Percentiles rank a stretch among this genome's conserved stretches.
phyloP scores from a whole-genome alignment of 2,797 vertebrate genomes.

The Malacoraja senta region DNA sequence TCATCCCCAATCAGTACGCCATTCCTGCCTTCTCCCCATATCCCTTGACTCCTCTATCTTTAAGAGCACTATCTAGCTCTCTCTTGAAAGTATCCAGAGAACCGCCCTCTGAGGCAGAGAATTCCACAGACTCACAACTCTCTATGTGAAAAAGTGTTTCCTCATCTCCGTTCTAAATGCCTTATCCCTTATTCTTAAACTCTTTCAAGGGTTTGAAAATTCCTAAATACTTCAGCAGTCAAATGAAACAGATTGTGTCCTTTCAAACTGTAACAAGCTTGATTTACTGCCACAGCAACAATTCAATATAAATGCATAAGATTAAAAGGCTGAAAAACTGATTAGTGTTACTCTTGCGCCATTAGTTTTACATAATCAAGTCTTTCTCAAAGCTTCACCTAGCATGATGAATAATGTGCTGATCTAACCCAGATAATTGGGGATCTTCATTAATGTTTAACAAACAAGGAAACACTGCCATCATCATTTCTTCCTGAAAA shows the following conservation, averaged over 20 bases:
- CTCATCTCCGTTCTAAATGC: too few relatives aligned
- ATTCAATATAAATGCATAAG: conserved; percentile 25
- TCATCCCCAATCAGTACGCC: too few relatives aligned
- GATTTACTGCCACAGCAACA: background rate
- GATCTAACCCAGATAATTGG: conserved; percentile 20
- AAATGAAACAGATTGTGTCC: background rate
- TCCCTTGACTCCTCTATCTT: too few relatives aligned
- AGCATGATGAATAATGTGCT: conserved; percentile 23
- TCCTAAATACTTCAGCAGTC: background rate
- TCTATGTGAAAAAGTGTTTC: too few relatives aligned
- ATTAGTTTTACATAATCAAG: conserved; percentile 14
- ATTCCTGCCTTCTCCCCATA: too few relatives aligned
- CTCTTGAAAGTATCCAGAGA: too few relatives aligned
- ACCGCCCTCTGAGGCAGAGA: too few relatives aligned
- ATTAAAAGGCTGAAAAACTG: conserved; percentile 29
- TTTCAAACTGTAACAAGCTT: background rate
- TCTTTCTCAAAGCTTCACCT: background rate
- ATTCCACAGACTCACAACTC: too few relatives aligned
- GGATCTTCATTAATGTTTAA: conserved; percentile 26
- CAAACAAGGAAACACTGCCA: conserved; percentile 24
- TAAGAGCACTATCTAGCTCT: too few relatives aligned
- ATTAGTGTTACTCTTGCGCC: conserved; percentile 1
- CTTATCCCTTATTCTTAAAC: background rate
- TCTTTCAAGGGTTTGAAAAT: conserved; percentile 12
- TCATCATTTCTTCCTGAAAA: conserved; percentile 28